A percentile compares a stretch with the other conserved stretches of the same genome.
Conservation (phyloP, 2,888 invertebrate species). For the Nasonovia ribisnigri region DNA sequence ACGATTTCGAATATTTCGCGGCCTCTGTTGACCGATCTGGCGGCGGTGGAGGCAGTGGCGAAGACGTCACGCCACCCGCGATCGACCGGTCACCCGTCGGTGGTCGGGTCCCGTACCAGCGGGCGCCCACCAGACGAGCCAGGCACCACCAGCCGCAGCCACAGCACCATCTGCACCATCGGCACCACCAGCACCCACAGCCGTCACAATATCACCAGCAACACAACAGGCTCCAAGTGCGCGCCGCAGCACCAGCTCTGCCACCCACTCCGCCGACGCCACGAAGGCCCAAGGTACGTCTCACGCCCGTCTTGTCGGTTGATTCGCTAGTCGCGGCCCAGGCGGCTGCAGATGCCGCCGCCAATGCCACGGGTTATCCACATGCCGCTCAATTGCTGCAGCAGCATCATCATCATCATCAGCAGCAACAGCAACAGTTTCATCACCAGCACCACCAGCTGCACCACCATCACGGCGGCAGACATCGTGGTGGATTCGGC, state of each 20-base stretch:
- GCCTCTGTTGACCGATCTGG: conserved; percentile 4
- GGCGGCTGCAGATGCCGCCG: conserved; percentile 69
- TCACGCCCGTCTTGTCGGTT: conserved; percentile 70
- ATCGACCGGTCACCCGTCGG: neutral
- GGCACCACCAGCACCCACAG: conserved; percentile 4
- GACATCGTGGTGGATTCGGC: neutral
- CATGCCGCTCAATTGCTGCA: conserved; percentile 67
- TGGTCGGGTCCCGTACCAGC: conserved; percentile 33
- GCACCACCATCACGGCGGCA: neutral
- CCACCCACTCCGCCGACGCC: conserved; percentile 52
- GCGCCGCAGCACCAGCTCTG: neutral
- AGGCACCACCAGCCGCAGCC: conserved; percentile 43
- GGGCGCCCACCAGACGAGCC: conserved; percentile 51
- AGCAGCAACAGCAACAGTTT: neutral
- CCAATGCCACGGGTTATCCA: conserved; percentile 71
- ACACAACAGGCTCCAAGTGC: neutral
- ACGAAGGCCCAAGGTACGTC: conserved; percentile 56
- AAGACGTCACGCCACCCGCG: neutral
- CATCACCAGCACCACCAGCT: neutral
- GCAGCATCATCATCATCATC: neutral
- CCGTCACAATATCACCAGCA: neutral
- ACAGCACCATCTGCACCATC: neutral
- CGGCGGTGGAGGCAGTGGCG: neutral
- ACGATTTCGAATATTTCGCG: conserved; percentile 76
- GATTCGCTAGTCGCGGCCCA: conserved; percentile 71